phyloP scores from a whole-genome alignment of 2,113 vertebrate genomes.

The Seriola aureovittata region DNA sequence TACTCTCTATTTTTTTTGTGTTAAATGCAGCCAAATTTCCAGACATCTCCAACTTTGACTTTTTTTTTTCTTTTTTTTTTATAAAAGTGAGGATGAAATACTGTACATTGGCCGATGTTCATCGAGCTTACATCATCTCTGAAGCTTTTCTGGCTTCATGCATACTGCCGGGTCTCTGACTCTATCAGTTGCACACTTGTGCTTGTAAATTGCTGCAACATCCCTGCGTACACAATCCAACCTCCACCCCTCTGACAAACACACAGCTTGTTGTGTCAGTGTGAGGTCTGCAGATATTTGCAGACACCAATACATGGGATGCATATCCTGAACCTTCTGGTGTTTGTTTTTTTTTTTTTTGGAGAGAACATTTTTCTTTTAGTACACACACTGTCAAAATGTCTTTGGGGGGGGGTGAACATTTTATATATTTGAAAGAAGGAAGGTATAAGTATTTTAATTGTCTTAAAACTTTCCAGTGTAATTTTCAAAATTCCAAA shows the following conservation, averaged over 20 bases:
- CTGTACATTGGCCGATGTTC: background rate
- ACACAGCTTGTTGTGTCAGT: conserved; percentile 12
- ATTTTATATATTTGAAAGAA: conserved; percentile 2
- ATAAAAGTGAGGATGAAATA: conserved; percentile 9
- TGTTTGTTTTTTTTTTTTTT: background rate
- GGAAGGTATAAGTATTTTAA: background rate
- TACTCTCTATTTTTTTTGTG: background rate
- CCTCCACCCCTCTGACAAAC: conserved; percentile 43
- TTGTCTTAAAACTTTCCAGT: conserved; percentile 38
- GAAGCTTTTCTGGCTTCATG: background rate
- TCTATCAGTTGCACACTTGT: background rate
- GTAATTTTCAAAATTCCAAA: conserved; percentile 21
- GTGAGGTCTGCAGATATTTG: conserved; percentile 2
- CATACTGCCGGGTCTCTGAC: background rate
- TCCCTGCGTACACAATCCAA: conserved; percentile 26
- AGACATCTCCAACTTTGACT: background rate
- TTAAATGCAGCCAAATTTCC: conserved; percentile 5
- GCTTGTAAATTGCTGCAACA: conserved; percentile 15
- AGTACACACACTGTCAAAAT: conserved; percentile 22
- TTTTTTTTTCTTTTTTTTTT: background rate
- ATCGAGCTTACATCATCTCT: background rate
- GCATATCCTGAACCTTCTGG: background rate
- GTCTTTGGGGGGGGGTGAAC: background rate
- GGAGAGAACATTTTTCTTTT: background rate
- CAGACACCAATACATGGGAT: background rate